Base-by-base conservation (phyloP, 2,113 vertebrate species). In the Alaudala cheleensis region DNA sequence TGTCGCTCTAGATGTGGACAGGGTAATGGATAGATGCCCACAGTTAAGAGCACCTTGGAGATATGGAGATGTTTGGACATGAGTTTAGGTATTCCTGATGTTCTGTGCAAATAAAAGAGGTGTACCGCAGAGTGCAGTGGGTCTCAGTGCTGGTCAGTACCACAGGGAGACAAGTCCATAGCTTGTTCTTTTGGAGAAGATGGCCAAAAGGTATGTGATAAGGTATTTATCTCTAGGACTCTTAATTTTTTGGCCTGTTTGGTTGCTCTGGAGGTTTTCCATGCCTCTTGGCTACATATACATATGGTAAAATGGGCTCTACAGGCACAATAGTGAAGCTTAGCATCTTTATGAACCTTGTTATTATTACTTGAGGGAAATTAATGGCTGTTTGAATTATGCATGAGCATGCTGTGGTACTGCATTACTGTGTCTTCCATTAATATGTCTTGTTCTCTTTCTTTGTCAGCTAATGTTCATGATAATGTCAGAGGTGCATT, bases 351-450 rank as follows among this genome's bases (percentile, higher is more conserved):
- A 61, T 85, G 71, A 92, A 76, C 33, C 39, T 74, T 90, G 80
- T 83, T 81, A 71, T 77, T 88, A 62, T 86, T 93, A 58, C 67
- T 62, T 91, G 71, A 87, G 42, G 66, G 64, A 90, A 95, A 87
- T 69, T 93, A 92, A 92, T 90, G 20, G 4, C 58, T 91, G 14
- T 26, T 70, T 94, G 51, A 84, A 81, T 93, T 93, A 93, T 84
- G 61, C 73, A 88, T 81, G 74, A 93, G 54, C 71, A 73, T 85
- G 74, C 85, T 91, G 79, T 65, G 29, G 54, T 77, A 65, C 87
- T 82, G 56, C 29, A 37, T 94, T 82, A 45, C 62, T 89, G 26
- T 92, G 49, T 72, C 53, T 72, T 85, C 89, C 62, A 61, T 92
- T 86, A 91, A 42, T 51, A 33, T 84, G 61, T 82, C 86, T 71